Base-by-base conservation (phyloP, 2,797 vertebrate species). In the Tenualosa ilisha region DNA sequence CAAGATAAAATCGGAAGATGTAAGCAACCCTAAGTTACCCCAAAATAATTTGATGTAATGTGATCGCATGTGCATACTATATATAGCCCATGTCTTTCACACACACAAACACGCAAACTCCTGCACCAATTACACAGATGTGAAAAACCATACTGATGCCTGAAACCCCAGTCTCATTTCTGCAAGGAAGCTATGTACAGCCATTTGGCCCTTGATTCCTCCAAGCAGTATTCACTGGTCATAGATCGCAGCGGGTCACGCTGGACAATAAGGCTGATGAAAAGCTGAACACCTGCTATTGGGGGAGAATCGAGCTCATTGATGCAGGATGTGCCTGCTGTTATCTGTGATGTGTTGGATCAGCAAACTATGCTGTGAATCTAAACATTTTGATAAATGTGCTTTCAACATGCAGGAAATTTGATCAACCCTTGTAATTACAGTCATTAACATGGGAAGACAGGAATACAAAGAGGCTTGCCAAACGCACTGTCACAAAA, bases 391-490 rank as follows among this genome's bases (percentile, higher is more conserved):
- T 88, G 85, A 90, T 84, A 31, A 87, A 89, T 85, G 83, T 84
- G 86, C 81, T 83, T 89, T 87, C 82, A 12, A 51, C 56, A 49
- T 86, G 51, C 83, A 40, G 82, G 86, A 88, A 90, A 87, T 84
- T 84, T 89, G 86, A 89, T 85, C 85, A 86, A 61, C 75, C 87
- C 83, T 90, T 84, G 85, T 89, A 88, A 90, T 87, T 88, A 88
- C 26, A 86, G 63, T 87, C 85, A 89, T 89, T 90, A 87, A 75
- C 84, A 86, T 51, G 0, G 24, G 37, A 50, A 88, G 88, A 82
- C 61, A 63, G 53, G 53, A 87, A 85, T 68, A 81, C 59, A 83
- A 72, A 49, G 63, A 79, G 72, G 20, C 72, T 20, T 22, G 37
- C 72, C 72, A 46, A 79, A 79, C 7, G 17, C 72, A 46, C 37